A percentile compares a stretch with the other conserved stretches of the same genome.
phyloP scores from a whole-genome alignment of 2,113 vertebrate genomes.

The Cyprinodon tularosa region DNA sequence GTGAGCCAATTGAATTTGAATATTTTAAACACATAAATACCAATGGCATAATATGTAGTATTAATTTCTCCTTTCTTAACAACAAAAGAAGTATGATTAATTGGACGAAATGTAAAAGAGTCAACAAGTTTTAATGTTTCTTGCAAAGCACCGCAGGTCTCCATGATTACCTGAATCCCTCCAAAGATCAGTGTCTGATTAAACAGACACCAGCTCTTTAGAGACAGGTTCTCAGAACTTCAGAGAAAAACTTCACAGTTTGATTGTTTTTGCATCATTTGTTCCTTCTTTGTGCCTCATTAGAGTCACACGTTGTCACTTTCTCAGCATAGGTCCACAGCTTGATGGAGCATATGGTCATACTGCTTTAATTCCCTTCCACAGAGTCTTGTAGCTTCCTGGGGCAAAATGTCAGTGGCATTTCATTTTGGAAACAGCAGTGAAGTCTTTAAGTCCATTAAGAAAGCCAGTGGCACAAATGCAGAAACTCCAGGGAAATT shows the following conservation, averaged over 20 bases:
- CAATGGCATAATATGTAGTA: neutral
- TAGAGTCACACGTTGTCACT: conserved; percentile 45
- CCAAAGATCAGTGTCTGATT: conserved; percentile 15
- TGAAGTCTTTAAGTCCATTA: conserved; percentile 65
- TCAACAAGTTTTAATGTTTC: neutral
- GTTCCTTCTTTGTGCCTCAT: conserved; percentile 36
- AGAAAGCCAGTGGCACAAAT: conserved; percentile 47
- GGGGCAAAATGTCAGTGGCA: conserved; percentile 51
- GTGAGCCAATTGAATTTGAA: conserved; percentile 4
- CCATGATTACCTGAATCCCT: neutral
- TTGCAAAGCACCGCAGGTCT: neutral
- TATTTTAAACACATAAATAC: neutral
- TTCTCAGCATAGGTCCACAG: conserved; percentile 37
- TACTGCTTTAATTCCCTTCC: conserved; percentile 46
- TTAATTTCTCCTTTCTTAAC: neutral
- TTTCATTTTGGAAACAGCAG: conserved; percentile 61
- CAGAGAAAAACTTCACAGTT: conserved; percentile 31
- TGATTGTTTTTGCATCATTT: conserved; percentile 31
- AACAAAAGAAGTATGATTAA: neutral
- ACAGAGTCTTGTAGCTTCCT: conserved; percentile 47
- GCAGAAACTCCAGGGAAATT: conserved; percentile 60
- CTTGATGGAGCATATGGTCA: conserved; percentile 57
- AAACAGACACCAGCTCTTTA: conserved; percentile 28
- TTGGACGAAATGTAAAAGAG: neutral
- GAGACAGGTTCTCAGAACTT: conserved; percentile 23